phyloP scores from a whole-genome alignment of 2,888 invertebrate genomes.

The Luffia ferchaultella region DNA sequence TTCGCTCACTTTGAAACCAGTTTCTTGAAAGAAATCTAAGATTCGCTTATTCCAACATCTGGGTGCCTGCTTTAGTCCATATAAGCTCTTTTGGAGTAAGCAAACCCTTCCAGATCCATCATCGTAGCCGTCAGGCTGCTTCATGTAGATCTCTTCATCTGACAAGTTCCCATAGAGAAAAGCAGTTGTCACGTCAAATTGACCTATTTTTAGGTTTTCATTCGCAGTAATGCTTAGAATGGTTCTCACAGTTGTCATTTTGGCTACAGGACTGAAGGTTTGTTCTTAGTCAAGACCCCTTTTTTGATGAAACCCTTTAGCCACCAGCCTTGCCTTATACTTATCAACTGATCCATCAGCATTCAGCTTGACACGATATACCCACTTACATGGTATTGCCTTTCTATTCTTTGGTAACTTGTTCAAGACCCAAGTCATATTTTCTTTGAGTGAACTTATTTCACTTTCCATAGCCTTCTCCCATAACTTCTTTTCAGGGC shows the following conservation, averaged over 20 bases:
- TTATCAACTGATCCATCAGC: not conserved
- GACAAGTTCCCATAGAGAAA: conserved; percentile 3
- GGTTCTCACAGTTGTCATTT: conserved; percentile 6
- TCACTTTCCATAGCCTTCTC: not conserved
- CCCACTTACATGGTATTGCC: not conserved
- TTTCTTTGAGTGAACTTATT: not conserved
- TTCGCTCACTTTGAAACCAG: conserved; percentile 2
- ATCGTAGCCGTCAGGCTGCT: conserved; percentile 6
- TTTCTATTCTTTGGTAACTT: not conserved
- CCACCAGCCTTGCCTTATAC: not conserved
- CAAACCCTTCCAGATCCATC: conserved; percentile 9
- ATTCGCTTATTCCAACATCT: conserved; percentile 10
- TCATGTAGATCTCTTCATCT: conserved; percentile 6
- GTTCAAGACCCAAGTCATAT: not conserved
- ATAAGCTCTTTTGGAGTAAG: conserved; percentile 7
- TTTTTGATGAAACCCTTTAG: conserved; percentile 1
- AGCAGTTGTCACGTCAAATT: conserved; percentile 1
- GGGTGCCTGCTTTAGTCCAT: conserved; percentile 2
- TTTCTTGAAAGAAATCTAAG: conserved; percentile 2
- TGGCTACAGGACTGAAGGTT: conserved; percentile 7
- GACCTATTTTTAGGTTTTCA: conserved; percentile 1
- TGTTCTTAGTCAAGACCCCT: conserved; percentile 7
- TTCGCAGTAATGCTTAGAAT: conserved; percentile 1
- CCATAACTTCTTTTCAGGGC: not conserved
- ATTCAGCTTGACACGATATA: not conserved